These are phyloP conservation scores for Lathamus discolor DNA, from an alignment of 2,113 vertebrate genomes.

Conservation along the genomic window DNA sequence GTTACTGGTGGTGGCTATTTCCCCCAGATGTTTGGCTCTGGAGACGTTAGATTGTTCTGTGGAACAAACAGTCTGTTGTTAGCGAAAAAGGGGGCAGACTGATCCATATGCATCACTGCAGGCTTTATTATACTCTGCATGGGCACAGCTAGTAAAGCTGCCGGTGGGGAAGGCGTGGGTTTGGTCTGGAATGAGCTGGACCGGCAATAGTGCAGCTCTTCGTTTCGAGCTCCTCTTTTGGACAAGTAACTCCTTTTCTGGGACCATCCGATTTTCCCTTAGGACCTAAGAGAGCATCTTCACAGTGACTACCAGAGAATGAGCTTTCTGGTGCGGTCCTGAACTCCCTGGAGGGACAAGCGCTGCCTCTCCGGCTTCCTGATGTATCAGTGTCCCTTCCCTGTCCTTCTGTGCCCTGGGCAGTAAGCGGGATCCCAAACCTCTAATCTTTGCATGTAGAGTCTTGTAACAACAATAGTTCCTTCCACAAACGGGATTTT, in stretches of 20 bases:
- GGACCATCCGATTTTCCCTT: not conserved
- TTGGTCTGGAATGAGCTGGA: not conserved
- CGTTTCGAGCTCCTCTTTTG: not conserved
- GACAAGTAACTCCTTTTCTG: rapidly evolving
- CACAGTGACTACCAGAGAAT: not conserved
- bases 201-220: rapidly evolving
- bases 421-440: not conserved
- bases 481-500: not conserved
- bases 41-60: not conserved
- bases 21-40: not conserved
- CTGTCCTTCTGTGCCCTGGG: not conserved
- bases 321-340: not conserved
- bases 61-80: not conserved
- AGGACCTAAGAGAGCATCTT: not conserved
- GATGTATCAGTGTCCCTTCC: not conserved
- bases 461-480: not conserved
- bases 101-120: not conserved
- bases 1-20: not conserved
- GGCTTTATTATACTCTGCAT: not conserved
- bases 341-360: not conserved
- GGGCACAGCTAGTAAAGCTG: not conserved
- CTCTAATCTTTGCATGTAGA: not conserved
- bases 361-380: not conserved
- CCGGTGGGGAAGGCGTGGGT: not conserved
- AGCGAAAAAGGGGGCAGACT: not conserved